phyloP scores from a whole-genome alignment of 2,888 invertebrate species.

The Antitype chi region DNA sequence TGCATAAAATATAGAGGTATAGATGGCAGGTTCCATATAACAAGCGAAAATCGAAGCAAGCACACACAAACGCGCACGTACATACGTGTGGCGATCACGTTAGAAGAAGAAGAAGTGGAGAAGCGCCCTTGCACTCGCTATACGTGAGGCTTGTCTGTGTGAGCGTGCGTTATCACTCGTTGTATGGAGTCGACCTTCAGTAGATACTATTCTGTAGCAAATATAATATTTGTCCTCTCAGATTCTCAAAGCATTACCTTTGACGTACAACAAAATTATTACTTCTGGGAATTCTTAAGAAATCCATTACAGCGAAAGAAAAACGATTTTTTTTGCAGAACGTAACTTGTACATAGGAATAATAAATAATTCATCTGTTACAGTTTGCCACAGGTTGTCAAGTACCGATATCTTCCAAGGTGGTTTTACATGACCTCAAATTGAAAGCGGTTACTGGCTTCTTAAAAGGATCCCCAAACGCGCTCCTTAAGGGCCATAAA shows the following conservation, averaged over 20 bases:
- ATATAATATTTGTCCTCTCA: not conserved
- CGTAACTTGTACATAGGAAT: constrained; percentile 11
- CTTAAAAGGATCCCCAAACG: constrained; percentile 48
- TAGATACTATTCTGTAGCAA: not conserved
- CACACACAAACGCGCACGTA: not conserved
- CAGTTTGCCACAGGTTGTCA: constrained; percentile 49
- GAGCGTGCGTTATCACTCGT: not conserved
- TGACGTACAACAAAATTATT: constrained; percentile 13
- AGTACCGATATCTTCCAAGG: constrained; percentile 55
- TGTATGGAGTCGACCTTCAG: not conserved
- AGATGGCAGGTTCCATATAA: not conserved
- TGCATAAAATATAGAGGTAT: not conserved
- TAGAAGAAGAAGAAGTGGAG: not conserved
- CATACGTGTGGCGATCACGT: not conserved
- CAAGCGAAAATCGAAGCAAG: not conserved
- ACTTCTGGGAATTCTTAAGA: constrained; percentile 37
- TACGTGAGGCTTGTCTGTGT: not conserved
- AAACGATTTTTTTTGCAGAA: constrained; percentile 16
- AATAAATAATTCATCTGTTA: constrained; percentile 61
- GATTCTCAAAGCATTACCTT: constrained; percentile 11
- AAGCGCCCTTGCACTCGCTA: not conserved
- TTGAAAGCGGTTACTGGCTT: constrained; percentile 51
- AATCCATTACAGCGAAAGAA: constrained; percentile 23
- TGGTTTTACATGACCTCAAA: constrained; percentile 35
- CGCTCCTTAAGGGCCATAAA: constrained; percentile 47